Evolutionary conservation across 2,797 vertebrate genomes (phyloP), one percentile per base, ranked within the genome.

Genomic region (Acanthopagrus latus): DNA sequence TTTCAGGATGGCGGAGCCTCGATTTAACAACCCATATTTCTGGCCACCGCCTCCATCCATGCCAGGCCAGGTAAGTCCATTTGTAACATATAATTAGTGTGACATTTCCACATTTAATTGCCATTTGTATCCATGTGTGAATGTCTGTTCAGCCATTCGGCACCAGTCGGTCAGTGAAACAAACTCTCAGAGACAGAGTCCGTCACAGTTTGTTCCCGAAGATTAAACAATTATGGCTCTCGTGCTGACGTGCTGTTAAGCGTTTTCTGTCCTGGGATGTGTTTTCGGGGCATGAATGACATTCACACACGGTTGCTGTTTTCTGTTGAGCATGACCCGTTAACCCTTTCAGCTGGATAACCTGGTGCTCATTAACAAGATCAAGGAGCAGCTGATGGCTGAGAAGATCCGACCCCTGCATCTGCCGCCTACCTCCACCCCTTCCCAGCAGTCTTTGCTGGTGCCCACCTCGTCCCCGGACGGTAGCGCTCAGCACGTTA

Each of bases 301-400:
- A 82, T 92, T 93, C 90, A 94, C 85, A 88, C 90, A 88, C 20
- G 84, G 87, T 74, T 41, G 56, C 80, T 82, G 86, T 93, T 93
- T 85, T 93, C 91, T 93, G 90, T 93, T 93, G 91, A 94, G 91
- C 88, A 89, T 94, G 93, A 94, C 87, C 74, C 84, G 78, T 95
- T 94, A 91, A 95, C 72, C 79, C 79, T 91, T 86, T 77, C 95
- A 99, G 97, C 95, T 99, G 95, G 98, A 99, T 95, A 99, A 99
- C 96, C 95, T 99, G 90, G 97, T 99, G 93, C 96, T 99, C 90
- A 99, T 99, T 93, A 99, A 99, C 95, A 99, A 99, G 95, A 99
- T 99, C 95, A 99, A 99, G 95, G 98, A 99, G 94, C 98, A 99
- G 93, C 94, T 99, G 93, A 99, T 99, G 98, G 98, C 98, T 0